Evolutionary conservation across 2,113 vertebrate genomes (phyloP).

Genomic region (Phalacrocorax carbo): DNA sequence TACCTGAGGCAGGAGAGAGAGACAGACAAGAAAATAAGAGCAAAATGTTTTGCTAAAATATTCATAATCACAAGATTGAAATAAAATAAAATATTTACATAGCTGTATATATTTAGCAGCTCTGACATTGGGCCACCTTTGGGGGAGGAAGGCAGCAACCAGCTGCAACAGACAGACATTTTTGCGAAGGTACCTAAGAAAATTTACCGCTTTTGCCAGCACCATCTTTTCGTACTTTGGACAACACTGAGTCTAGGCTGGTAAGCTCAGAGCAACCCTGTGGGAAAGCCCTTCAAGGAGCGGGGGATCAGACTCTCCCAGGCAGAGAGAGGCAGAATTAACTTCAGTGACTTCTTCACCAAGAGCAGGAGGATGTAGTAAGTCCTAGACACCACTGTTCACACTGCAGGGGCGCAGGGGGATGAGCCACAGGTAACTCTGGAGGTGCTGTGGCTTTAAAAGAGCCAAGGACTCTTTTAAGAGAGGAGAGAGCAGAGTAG

Average conservation of each 20-base stretch:
- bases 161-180: background rate
- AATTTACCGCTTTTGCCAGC: background rate
- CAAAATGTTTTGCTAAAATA: conserved; percentile 66
- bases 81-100: conserved; percentile 57
- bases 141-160: background rate
- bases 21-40: conserved; percentile 18
- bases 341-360: background rate
- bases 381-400: background rate
- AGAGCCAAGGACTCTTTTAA: background rate
- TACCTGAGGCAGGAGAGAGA: background rate
- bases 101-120: conserved; percentile 4
- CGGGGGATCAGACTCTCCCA: background rate
- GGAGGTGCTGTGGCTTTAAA: background rate
- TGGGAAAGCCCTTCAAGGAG: background rate
- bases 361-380: background rate
- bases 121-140: conserved; percentile 24
- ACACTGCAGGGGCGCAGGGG: background rate
- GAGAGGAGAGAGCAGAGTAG: background rate
- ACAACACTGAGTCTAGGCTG: background rate
- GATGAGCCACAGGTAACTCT: background rate
- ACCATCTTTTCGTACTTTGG: background rate
- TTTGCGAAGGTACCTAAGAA: background rate
- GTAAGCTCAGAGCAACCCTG: background rate
- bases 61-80: conserved; percentile 54
- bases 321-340: background rate